Conservation (phyloP, 2,113 vertebrate species). For the Carassius carassius region DNA sequence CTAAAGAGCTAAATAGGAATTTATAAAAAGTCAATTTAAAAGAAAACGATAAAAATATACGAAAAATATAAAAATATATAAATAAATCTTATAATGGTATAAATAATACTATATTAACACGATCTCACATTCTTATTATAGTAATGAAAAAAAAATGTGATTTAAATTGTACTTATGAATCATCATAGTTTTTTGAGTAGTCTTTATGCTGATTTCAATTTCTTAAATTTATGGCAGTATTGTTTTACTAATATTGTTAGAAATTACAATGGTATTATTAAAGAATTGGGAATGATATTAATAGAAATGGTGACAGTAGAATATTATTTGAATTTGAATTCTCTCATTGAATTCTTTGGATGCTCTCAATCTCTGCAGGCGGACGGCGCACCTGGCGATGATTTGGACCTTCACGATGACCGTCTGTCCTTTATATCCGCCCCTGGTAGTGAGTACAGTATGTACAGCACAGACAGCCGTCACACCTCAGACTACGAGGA, state of each 20-base stretch:
- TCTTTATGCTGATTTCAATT: neutral
- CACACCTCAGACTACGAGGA: slow-evolving; percentile 99
- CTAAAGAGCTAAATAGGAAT: neutral
- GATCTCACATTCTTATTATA: neutral
- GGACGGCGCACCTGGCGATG: slow-evolving; percentile 93
- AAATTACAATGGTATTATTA: too few species aligned
- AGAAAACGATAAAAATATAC: neutral
- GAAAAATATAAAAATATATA: neutral
- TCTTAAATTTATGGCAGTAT: neutral
- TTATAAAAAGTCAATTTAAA: neutral
- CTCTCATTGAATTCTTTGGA: neutral
- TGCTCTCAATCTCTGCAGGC: slow-evolving; percentile 73
- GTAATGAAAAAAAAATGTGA: neutral
- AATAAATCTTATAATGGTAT: neutral
- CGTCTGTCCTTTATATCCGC: slow-evolving; percentile 98
- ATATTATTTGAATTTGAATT: too few species aligned
- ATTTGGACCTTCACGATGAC: slow-evolving; percentile 97
- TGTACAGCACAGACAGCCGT: slow-evolving; percentile 99
- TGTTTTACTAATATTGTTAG: neutral
- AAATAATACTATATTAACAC: neutral
- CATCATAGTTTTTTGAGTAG: neutral
- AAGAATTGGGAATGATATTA: neutral
- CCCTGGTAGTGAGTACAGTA: slow-evolving; percentile 98
- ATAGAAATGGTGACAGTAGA: too few species aligned
- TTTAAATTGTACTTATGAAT: neutral